phyloP scores from a whole-genome alignment of 2,888 invertebrate species.

The Drosophila tripunctata region DNA sequence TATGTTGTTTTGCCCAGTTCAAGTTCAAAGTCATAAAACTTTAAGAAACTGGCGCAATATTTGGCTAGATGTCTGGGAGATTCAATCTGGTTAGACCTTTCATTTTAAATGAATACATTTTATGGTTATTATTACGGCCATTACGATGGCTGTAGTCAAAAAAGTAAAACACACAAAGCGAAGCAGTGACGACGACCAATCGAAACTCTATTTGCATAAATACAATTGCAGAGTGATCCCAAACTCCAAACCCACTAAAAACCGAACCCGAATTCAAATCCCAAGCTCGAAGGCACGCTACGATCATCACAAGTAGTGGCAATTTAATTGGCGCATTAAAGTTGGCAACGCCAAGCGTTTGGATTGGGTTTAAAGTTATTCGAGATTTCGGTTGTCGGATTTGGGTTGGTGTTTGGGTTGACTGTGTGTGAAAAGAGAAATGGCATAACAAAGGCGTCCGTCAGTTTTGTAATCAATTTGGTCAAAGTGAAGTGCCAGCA shows the following conservation, averaged over 20 bases:
- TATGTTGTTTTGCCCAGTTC: slow-evolving; percentile 49
- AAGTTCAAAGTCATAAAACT: slow-evolving; percentile 75
- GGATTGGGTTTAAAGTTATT: slow-evolving; percentile 9
- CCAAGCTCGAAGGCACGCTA: not conserved
- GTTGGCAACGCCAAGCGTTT: slow-evolving; percentile 30
- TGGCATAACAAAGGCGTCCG: slow-evolving; percentile 68
- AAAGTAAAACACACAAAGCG: slow-evolving; percentile 29
- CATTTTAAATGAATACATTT: slow-evolving; percentile 70
- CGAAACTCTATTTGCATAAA: slow-evolving; percentile 65
- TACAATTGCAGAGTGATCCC: slow-evolving; percentile 57
- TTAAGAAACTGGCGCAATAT: slow-evolving; percentile 57
- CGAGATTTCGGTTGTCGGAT: slow-evolving; percentile 8
- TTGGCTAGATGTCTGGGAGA: slow-evolving; percentile 27
- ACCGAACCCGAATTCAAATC: not conserved
- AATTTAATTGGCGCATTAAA: slow-evolving; percentile 77
- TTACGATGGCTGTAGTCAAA: slow-evolving; percentile 29
- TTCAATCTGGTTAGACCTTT: slow-evolving; percentile 60
- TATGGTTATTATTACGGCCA: slow-evolving; percentile 58
- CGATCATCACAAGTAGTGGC: slow-evolving; percentile 54
- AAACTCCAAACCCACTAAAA: not conserved
- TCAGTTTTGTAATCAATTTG: slow-evolving; percentile 62
- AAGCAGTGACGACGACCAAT: slow-evolving; percentile 42
- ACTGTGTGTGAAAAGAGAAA: slow-evolving; percentile 62
- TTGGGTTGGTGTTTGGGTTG: not conserved
- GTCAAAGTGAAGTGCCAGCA: slow-evolving; percentile 44